Conservation (phyloP, 2,113 vertebrate species). For the Caloenas nicobarica region DNA sequence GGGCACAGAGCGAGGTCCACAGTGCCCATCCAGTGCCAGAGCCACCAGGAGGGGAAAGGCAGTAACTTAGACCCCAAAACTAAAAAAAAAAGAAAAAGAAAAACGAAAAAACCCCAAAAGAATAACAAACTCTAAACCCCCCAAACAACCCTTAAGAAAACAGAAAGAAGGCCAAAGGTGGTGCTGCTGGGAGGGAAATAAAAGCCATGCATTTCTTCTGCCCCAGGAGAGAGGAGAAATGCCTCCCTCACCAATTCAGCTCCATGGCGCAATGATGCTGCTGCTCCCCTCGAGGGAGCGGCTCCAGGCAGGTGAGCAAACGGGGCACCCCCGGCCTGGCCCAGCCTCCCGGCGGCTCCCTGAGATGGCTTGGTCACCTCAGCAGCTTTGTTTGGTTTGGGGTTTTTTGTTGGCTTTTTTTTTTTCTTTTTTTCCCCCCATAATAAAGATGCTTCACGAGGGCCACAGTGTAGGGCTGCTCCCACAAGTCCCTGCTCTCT, state of each 20-base stretch:
- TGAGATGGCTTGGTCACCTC: background rate
- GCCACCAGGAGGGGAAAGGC: background rate
- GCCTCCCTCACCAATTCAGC: background rate
- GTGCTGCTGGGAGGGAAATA: background rate
- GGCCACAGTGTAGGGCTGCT: background rate
- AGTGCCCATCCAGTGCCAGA: rapidly evolving
- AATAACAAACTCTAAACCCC: background rate
- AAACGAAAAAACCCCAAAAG: rapidly evolving
- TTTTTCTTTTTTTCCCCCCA: background rate
- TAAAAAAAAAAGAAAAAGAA: background rate
- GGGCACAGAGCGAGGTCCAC: rapidly evolving
- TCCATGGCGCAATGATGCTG: background rate
- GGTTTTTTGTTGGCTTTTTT: background rate
- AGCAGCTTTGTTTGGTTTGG: background rate
- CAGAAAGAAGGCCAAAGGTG: background rate
- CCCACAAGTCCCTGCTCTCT: background rate
- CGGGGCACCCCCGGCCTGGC: background rate
- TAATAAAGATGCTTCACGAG: background rate
- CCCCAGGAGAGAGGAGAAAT: background rate
- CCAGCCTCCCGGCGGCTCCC: background rate
- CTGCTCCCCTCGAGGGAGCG: background rate
- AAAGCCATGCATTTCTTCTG: background rate
- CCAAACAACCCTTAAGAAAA: background rate
- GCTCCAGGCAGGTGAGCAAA: background rate
- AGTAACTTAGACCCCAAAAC: background rate